A percentile compares a stretch with the other conserved stretches of the same genome.
These are phyloP conservation scores for Centropyge bicolor DNA, from an alignment of 2,797 vertebrate species.

Conservation along the genomic window DNA sequence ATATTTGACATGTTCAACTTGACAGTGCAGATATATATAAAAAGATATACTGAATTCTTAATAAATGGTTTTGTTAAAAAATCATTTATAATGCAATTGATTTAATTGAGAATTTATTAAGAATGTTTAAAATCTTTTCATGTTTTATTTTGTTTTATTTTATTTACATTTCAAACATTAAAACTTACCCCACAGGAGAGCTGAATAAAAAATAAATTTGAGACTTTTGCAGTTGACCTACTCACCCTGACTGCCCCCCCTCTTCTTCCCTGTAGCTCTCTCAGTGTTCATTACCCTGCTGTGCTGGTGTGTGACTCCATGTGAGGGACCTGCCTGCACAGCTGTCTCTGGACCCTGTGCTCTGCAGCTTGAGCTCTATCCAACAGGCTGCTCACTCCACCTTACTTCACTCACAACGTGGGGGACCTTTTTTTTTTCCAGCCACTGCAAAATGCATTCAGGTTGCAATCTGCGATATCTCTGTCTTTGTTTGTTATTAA, in stretches of 20 bases:
- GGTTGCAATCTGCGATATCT: background rate
- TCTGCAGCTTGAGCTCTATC: background rate
- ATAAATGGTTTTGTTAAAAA: background rate
- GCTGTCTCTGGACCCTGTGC: constrained; percentile 42
- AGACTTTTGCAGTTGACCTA: background rate
- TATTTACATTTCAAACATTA: background rate
- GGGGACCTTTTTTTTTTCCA: background rate
- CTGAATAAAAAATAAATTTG: background rate
- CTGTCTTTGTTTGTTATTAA: background rate
- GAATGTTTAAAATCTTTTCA: background rate
- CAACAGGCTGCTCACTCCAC: background rate
- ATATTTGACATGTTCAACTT: background rate
- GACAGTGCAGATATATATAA: background rate
- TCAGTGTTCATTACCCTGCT: constrained; percentile 36
- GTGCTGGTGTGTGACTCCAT: constrained; percentile 15
- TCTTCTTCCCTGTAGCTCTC: constrained; percentile 6
- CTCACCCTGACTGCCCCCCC: background rate
- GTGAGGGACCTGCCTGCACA: constrained; percentile 38
- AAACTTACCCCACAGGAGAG: background rate
- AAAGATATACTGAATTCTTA: too few relatives aligned
- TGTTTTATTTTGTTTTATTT: background rate
- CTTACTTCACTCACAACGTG: constrained; percentile 7
- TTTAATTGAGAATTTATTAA: background rate
- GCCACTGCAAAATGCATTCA: background rate
- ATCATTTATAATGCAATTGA: background rate